phyloP scores from a whole-genome alignment of 1,140 invertebrate species.

The Ceratosolen solmsi region DNA sequence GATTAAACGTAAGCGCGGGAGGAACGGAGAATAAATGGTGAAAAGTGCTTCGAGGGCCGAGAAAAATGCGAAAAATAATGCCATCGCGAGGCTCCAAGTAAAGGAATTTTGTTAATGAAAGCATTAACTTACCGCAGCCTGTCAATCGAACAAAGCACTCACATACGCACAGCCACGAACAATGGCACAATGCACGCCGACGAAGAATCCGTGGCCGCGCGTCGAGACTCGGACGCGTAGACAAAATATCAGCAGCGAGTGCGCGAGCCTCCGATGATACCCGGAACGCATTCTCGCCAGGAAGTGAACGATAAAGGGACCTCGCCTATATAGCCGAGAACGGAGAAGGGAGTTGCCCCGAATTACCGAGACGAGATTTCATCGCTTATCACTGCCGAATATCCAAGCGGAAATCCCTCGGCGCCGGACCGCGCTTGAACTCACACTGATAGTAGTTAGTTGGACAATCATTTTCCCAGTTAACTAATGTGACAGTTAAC shows the following conservation, averaged over 20 bases:
- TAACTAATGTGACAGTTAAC: no score
- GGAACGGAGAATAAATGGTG: neutral
- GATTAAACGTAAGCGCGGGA: no score
- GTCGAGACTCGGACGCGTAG: constrained; percentile 51
- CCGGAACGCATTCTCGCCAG: constrained; percentile 52
- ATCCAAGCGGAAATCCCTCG: no score
- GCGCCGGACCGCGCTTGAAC: no score
- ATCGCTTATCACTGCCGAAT: no score
- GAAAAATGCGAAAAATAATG: neutral
- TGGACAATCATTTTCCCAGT: no score
- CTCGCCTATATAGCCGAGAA: no score
- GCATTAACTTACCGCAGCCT: neutral
- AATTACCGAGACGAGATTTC: no score
- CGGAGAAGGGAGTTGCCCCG: no score
- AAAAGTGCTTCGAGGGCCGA: neutral
- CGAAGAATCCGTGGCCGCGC: constrained; percentile 6
- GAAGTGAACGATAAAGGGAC: neutral
- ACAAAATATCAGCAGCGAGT: constrained; percentile 65
- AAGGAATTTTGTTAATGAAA: no score
- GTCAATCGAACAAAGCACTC: constrained; percentile 7
- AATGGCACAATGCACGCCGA: neutral
- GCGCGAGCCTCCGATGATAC: constrained; percentile 55
- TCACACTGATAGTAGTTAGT: no score
- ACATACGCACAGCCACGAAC: neutral
- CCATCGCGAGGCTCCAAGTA: no score